Evolutionary conservation across 2,797 vertebrate genomes (phyloP), one percentile per base, ranked within the genome.

Genomic region (Leptoclinus maculatus): DNA sequence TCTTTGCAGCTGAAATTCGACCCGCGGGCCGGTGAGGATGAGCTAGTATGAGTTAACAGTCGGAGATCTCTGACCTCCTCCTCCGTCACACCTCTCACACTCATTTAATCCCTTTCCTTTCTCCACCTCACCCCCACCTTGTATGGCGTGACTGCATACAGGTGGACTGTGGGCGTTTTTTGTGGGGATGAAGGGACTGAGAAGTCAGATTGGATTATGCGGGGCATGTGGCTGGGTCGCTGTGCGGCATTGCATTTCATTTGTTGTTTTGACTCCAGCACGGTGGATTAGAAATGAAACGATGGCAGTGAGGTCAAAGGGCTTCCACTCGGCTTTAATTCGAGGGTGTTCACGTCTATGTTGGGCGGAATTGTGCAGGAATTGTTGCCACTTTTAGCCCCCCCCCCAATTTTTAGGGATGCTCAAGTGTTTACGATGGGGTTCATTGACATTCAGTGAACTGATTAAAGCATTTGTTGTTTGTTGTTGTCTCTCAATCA

Each of bases 141-240:
- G 32, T 63, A 0, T 51, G 25, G 74, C 25, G 49, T 64, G 77
- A 72, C 69, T 5, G 47, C 71, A 0, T 29, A 54, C 87, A 87
- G 90, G 83, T 90, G 81, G 79, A 76, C 67, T 73, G 78, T 78
- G 74, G 38, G 69, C 62, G 68, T 32, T 32, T 32, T 70, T 80
- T 49, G 53, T 56, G 47, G 39, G 79, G 80, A 82, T 74, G 45
- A 69, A 27, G 23, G 34, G 39, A 29, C 34, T 13, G 14, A 19
- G 69, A 39, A 75, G 23, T 88, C 80, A 68, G 58, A 83, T 75
- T 62, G 57, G 83, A 88, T 90, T 86, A 83, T 34, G 25, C 47
- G 49, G 36, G 41, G 34, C 38, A 68, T 72, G 53, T 66, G 80
- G 79, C 64, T 36, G 38, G 54, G 54, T 36, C 47, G 51, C 59